Evolutionary conservation across 2,888 invertebrate species (phyloP).

Genomic region (Lathronympha strigana): DNA sequence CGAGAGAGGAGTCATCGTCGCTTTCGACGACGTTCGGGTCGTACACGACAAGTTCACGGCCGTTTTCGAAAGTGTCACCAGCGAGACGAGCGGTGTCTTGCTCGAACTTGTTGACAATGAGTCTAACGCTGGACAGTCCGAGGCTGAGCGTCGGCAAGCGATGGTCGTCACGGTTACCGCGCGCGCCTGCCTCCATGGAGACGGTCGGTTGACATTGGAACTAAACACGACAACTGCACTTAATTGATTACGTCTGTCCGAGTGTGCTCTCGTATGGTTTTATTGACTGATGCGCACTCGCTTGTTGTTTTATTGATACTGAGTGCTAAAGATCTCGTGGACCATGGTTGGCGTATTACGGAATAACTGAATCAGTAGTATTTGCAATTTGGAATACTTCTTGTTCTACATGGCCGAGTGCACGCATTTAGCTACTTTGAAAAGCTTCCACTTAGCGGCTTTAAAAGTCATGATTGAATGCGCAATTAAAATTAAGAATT

Average conservation of each 20-base stretch:
- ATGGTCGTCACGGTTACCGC: constrained; percentile 76
- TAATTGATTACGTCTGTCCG: constrained; percentile 61
- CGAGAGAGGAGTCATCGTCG: constrained; percentile 73
- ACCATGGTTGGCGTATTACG: constrained; percentile 55
- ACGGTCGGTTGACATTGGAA: constrained; percentile 66
- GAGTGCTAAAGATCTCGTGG: constrained; percentile 56
- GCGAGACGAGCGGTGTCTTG: constrained; percentile 69
- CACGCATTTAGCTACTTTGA: constrained; percentile 44
- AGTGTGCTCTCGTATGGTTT: constrained; percentile 57
- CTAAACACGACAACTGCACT: constrained; percentile 45
- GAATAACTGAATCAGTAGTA: constrained; percentile 56
- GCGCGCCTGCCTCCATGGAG: constrained; percentile 77
- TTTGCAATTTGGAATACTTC: constrained; percentile 38
- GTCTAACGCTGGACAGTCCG: constrained; percentile 75
- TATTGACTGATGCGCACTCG: constrained; percentile 59
- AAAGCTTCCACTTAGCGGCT: constrained; percentile 46
- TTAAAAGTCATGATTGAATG: constrained; percentile 16
- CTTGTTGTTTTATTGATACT: constrained; percentile 57
- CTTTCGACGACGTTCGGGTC: constrained; percentile 63
- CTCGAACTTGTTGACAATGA: constrained; percentile 80
- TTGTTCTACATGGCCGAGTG: constrained; percentile 33
- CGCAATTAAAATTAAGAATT: too few species aligned
- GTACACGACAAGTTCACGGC: constrained; percentile 69
- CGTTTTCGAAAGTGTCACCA: constrained; percentile 52
- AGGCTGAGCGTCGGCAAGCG: constrained; percentile 72